phyloP scores from a whole-genome alignment of 2,113 vertebrate genomes.

The Zeus faber region DNA sequence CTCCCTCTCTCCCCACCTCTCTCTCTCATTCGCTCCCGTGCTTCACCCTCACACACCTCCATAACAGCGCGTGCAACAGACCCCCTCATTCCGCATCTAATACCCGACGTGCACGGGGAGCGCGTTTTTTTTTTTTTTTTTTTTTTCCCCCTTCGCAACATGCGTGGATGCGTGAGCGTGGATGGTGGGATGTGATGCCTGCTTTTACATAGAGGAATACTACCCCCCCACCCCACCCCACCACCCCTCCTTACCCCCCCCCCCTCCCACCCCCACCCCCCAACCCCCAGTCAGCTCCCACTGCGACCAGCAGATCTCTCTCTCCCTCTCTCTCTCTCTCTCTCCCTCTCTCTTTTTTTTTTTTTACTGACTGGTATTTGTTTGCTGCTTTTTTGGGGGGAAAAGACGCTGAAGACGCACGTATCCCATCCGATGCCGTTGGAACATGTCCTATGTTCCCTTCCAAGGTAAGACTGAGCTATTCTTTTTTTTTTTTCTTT shows the following conservation, averaged over 20 bases:
- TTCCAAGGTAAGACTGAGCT: slow-evolving; percentile 74
- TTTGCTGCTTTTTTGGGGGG: slow-evolving; percentile 55
- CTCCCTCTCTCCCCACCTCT: slow-evolving; percentile 34
- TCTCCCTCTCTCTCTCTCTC: no score
- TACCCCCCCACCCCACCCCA: slow-evolving; percentile 44
- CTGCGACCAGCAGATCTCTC: slow-evolving; percentile 57
- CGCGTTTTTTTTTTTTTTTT: no score
- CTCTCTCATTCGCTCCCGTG: slow-evolving; percentile 39
- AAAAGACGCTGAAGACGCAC: slow-evolving; percentile 68
- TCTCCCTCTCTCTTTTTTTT: no score
- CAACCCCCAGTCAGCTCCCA: slow-evolving; percentile 65
- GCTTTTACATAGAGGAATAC: slow-evolving; percentile 67
- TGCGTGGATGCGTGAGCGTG: slow-evolving; percentile 44
- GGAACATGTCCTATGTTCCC: slow-evolving; percentile 85
- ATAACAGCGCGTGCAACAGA: slow-evolving; percentile 60
- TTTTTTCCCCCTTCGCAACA: no score
- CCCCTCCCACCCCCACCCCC: no score
- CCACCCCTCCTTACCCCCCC: no score
- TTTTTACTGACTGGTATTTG: slow-evolving; percentile 32
- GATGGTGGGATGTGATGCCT: slow-evolving; percentile 68
- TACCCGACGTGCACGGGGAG: slow-evolving; percentile 50
- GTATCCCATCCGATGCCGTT: slow-evolving; percentile 73
- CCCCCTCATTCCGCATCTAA: slow-evolving; percentile 51
- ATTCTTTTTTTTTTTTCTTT: slow-evolving; percentile 31
- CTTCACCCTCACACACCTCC: slow-evolving; percentile 66